Base-by-base conservation (phyloP, 2,888 invertebrate species). In the Apodemia duryi region DNA sequence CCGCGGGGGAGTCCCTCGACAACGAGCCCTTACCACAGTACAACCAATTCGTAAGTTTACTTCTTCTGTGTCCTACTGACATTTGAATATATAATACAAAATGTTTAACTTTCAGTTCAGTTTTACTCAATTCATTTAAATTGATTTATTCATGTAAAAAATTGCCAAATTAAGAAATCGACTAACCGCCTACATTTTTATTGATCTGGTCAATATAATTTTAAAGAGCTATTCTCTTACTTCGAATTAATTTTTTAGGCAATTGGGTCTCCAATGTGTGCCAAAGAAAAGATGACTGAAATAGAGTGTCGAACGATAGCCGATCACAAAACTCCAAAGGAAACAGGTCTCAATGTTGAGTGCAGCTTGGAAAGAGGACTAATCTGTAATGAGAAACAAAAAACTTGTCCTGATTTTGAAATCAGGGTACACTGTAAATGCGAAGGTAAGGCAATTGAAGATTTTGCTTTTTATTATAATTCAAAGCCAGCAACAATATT, bases 361-460 rank as follows among this genome's bases (percentile, higher is more conserved):
- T 98, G 98, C 79, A 95, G 94, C 72, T 79, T 96, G 66, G 94
- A 95, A 72, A 90, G 92, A 13, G 97, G 97, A 0, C 87, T 97
- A 0, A 83, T 94, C 6, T 97, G 97, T 77, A 85, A 83, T 60
- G 93, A 93, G 65, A 76, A 80, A 11, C 75, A 75, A 7, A 73
- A 73, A 5, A 75, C 83, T 1, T 98, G 98, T 74, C 93, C 94
- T 1, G 97, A 98, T 88, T 97, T 97, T 78, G 97, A 98, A 85
- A 94, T 97, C 63, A 93, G 96, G 43, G 95, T 97, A 1, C 91
- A 94, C 54, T 97, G 97, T 77, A 76, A 87, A 64, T 91, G 91
- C 66, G 80, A 70, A 21, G 81, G 83, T 83, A 64, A 66, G 73
- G 65, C 35, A n/a, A 29, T 35, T 13, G 43, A 57, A 51, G 7